Conservation (phyloP, 1,140 invertebrate genomes). For the Pteromalus puparum region DNA sequence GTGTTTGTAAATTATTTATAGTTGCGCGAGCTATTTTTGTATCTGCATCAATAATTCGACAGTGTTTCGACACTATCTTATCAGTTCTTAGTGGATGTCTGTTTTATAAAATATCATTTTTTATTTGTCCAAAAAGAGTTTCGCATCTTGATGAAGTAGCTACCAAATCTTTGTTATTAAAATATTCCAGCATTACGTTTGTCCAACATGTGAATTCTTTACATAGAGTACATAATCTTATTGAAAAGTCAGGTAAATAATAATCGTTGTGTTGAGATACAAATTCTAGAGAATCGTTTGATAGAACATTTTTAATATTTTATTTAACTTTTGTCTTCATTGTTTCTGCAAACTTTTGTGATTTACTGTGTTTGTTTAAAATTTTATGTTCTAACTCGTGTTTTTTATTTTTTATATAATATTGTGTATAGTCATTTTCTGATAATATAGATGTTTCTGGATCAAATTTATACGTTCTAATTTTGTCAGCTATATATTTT, state of each 20-base stretch:
- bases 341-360: not conserved
- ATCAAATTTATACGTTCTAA: conserved; percentile 5
- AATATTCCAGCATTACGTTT: conserved; percentile 13
- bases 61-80: not conserved
- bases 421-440: not conserved
- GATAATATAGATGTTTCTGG: no score
- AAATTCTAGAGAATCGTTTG: not conserved
- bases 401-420: not conserved
- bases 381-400: not conserved
- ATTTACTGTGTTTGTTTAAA: not conserved
- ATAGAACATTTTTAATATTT: not conserved
- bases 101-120: not conserved
- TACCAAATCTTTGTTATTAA: not conserved
- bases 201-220: conserved; percentile 24
- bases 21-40: not conserved
- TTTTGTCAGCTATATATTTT: not conserved
- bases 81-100: not conserved
- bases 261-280: not conserved
- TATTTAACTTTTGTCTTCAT: not conserved
- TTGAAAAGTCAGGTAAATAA: conserved; percentile 10
- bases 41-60: not conserved
- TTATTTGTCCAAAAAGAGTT: not conserved
- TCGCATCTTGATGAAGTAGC: conserved; percentile 18
- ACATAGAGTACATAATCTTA: not conserved
- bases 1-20: not conserved